phyloP scores from a whole-genome alignment of 2,113 vertebrate genomes.

The Cynoglossus semilaevis region DNA sequence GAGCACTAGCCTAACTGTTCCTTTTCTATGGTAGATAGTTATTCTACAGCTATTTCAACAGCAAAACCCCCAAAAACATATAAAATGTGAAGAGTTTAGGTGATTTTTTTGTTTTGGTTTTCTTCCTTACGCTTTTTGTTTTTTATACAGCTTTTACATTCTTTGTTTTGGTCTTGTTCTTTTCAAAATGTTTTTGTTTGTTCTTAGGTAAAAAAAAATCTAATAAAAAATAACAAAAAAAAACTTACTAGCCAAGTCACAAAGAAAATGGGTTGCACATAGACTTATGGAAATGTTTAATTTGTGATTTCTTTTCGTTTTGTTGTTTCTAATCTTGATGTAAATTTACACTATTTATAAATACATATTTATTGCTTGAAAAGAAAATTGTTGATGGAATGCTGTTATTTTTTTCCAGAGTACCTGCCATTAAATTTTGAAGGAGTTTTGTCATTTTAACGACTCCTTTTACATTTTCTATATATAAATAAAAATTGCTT shows the following conservation, averaged over 20 bases:
- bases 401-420: slow-evolving; percentile 99
- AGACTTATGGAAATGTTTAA: slow-evolving; percentile 98
- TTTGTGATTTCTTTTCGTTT: slow-evolving; percentile 85
- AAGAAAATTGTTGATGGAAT: slow-evolving; percentile 99
- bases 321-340: slow-evolving; percentile 99
- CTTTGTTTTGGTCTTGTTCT: slow-evolving; percentile 57
- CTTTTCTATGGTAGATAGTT: slow-evolving; percentile 93
- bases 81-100: slow-evolving; percentile 94
- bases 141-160: slow-evolving; percentile 89
- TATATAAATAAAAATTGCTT: slow-evolving; percentile 99
- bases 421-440: slow-evolving; percentile 99
- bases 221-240: slow-evolving; percentile 64
- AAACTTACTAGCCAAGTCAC: slow-evolving; percentile 85
- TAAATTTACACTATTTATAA: slow-evolving; percentile 99
- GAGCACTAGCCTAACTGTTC: slow-evolving; percentile 92
- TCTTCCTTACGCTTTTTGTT: slow-evolving; percentile 61
- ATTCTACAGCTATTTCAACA: slow-evolving; percentile 87
- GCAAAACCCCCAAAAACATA: slow-evolving; percentile 74
- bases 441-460: slow-evolving; percentile 99
- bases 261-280: slow-evolving; percentile 99
- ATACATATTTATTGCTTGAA: slow-evolving; percentile 99
- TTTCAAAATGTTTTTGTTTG: slow-evolving; percentile 77
- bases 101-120: slow-evolving; percentile 63
- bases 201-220: slow-evolving; percentile 75
- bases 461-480: slow-evolving; percentile 99